Conservation (phyloP, 1,140 invertebrate species). For the Cydia pomonella region DNA sequence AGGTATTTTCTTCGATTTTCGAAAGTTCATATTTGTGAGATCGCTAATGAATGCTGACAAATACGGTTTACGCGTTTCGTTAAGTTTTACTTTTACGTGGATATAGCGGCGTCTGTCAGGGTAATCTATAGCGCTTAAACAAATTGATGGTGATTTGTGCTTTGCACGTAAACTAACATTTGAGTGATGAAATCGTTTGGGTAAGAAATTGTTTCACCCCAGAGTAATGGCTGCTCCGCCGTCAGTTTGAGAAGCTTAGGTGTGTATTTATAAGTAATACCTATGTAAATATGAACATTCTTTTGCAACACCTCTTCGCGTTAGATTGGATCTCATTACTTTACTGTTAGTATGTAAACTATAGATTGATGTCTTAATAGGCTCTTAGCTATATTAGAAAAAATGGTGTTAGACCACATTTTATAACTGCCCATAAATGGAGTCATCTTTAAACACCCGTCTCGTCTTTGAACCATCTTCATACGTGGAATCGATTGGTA, state of each 20-base stretch:
- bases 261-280: not conserved
- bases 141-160: constrained; percentile 27
- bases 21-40: constrained; percentile 34
- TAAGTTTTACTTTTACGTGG: constrained; percentile 29
- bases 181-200: constrained; percentile 23
- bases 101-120: not conserved
- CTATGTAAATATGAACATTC: not conserved
- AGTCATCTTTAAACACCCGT: not conserved
- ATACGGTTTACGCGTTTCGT: constrained; percentile 24
- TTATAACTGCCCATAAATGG: constrained; percentile 1
- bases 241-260: not conserved
- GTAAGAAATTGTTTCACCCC: constrained; percentile 22
- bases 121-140: constrained; percentile 23
- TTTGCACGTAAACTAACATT: constrained; percentile 12
- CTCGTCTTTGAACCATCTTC: constrained; percentile 20
- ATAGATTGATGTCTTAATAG: constrained; percentile 5
- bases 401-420: constrained; percentile 2
- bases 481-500: constrained; percentile 18
- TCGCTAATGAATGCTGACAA: constrained; percentile 33
- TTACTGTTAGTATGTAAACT: not conserved
- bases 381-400: constrained; percentile 15
- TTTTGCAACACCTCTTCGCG: not conserved
- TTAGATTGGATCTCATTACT: constrained; percentile 1
- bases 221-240: not conserved
- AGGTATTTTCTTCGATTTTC: constrained; percentile 35